Percentiles rank a stretch among this genome's conserved stretches.
These are phyloP conservation scores for Myotis pilosus DNA, from an alignment of 2,797 vertebrate genomes.

Conservation along the genomic window DNA sequence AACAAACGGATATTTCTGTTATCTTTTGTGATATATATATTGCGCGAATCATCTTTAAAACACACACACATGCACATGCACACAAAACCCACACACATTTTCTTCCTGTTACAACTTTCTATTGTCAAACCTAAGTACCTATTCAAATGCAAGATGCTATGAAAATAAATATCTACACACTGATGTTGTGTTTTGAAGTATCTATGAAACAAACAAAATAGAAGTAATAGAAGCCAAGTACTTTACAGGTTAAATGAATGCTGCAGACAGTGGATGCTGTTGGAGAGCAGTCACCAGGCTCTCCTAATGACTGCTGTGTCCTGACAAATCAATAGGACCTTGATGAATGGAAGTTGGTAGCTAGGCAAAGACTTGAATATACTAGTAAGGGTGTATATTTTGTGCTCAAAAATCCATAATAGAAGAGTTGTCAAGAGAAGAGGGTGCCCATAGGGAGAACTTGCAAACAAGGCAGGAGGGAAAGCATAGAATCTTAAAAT, in stretches of 20 bases:
- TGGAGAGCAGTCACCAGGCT: neutral
- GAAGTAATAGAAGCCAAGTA: neutral
- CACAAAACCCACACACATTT: neutral
- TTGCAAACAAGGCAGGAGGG: neutral
- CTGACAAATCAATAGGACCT: constrained; percentile 9
- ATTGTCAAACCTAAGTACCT: neutral
- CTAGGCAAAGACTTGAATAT: neutral
- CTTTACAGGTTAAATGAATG: neutral
- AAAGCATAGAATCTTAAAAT: constrained; percentile 17
- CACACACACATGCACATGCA: neutral
- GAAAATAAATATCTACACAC: neutral
- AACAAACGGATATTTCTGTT: neutral
- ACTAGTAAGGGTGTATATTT: neutral
- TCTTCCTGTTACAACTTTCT: constrained; percentile 6
- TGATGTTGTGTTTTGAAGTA: neutral
- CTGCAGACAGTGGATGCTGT: neutral
- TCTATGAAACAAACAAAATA: constrained; percentile 28
- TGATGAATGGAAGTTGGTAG: neutral
- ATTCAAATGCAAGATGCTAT: constrained; percentile 1
- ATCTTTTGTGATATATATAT: neutral
- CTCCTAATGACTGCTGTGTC: neutral
- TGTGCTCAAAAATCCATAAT: neutral
- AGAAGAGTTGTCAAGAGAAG: neutral
- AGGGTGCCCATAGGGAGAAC: neutral
- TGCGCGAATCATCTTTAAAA: constrained; percentile 12